Evolutionary conservation across 2,888 invertebrate species (phyloP).

Genomic region (Horisme vitalbata): DNA sequence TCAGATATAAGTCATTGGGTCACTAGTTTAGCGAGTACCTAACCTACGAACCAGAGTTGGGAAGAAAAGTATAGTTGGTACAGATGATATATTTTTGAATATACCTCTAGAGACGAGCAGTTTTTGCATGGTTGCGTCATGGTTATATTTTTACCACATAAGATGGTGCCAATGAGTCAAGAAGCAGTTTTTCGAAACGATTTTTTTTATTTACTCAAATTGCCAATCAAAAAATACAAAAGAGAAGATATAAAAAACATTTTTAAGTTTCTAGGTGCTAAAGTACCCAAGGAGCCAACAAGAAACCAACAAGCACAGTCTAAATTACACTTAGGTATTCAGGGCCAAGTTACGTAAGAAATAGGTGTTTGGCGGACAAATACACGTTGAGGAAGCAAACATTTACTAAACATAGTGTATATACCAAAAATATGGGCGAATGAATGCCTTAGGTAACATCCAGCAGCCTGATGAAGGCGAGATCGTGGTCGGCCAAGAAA

Average conservation of each 20-base stretch:
- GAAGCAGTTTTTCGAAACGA: neutral
- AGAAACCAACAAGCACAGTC: no score
- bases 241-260: no score
- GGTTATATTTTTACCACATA: neutral
- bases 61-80: neutral
- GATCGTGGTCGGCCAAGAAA: no score
- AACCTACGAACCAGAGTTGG: neutral
- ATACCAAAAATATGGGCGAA: no score
- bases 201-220: neutral
- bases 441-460: no score
- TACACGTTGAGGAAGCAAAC: no score
- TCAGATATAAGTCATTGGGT: constrained; percentile 52
- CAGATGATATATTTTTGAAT: neutral
- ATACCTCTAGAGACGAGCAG: neutral
- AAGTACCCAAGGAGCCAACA: no score
- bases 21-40: constrained; percentile 37
- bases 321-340: neutral
- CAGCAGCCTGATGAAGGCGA: no score
- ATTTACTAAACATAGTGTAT: no score
- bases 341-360: constrained; percentile 7
- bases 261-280: no score
- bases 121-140: constrained; percentile 3
- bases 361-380: neutral
- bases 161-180: neutral
- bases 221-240: constrained; percentile 5